Conservation (phyloP, 2,113 vertebrate genomes). For the Gallinago undulata region DNA sequence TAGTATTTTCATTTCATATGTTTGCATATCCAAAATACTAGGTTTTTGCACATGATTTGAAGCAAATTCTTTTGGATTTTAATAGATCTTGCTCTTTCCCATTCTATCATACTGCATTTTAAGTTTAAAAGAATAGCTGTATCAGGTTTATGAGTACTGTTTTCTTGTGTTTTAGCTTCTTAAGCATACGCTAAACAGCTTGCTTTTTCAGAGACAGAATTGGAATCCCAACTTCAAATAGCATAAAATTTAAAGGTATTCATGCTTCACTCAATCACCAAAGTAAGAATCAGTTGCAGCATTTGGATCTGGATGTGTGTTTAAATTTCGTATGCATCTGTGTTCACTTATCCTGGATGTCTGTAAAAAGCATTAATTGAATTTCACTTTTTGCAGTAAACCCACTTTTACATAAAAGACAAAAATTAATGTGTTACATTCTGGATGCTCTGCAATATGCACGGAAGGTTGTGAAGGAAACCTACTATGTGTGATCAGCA, state of each 20-base stretch:
- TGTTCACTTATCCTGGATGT: not conserved
- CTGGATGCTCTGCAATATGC: not conserved
- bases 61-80: not conserved
- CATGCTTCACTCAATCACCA: not conserved
- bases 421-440: slow-evolving; percentile 15
- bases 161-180: slow-evolving; percentile 26
- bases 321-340: not conserved
- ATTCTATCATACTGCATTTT: not conserved
- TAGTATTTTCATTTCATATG: slow-evolving; percentile 12
- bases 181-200: not conserved
- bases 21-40: not conserved
- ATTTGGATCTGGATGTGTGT: slow-evolving; percentile 1
- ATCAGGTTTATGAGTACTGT: not conserved
- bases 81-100: not conserved
- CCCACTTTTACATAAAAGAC: slow-evolving; percentile 16
- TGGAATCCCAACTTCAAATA: slow-evolving; percentile 35
- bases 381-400: slow-evolving; percentile 43
- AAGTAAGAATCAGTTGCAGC: not conserved
- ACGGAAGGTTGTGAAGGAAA: not conserved
- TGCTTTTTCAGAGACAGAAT: slow-evolving; percentile 38
- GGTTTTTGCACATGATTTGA: not conserved
- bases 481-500: not conserved
- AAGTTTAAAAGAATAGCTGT: not conserved
- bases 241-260: not conserved
- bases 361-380: slow-evolving; percentile 33